Conservation (phyloP, 1,140 invertebrate genomes). For the Trichonephila clavipes region DNA sequence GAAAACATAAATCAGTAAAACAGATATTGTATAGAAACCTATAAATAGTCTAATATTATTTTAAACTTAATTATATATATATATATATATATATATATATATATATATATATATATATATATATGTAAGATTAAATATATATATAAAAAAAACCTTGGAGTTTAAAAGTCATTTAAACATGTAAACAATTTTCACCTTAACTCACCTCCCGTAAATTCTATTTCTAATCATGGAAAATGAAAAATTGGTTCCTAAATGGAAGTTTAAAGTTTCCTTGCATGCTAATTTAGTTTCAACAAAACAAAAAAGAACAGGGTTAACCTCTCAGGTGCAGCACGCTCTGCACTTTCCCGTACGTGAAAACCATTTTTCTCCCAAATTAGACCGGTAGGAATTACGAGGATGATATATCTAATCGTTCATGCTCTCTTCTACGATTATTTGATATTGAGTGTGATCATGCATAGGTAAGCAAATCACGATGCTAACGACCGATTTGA, state of each 20-base stretch:
- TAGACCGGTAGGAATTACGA: not conserved
- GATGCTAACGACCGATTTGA: not conserved
- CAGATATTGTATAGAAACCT: no score
- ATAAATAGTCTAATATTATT: not conserved
- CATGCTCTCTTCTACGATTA: not conserved
- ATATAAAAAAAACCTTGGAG: not conserved
- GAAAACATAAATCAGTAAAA: no score
- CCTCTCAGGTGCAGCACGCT: not conserved
- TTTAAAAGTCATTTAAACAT: not conserved
- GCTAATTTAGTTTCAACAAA: not conserved
- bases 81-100: no score
- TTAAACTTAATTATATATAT: not conserved
- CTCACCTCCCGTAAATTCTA: not conserved
- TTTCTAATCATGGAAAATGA: slow-evolving; percentile 1
- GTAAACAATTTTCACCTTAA: not conserved
- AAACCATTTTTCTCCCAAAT: not conserved
- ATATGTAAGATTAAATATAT: no score
- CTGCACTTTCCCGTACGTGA: not conserved
- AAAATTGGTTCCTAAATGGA: slow-evolving; percentile 3
- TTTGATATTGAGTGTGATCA: not conserved
- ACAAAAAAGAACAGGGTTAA: not conserved
- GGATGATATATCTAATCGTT: not conserved
- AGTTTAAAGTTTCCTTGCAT: not conserved
- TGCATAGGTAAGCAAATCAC: not conserved
- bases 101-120: not conserved